Conservation (phyloP, 1,140 invertebrate species). For the Amphibalanus amphitrite region DNA sequence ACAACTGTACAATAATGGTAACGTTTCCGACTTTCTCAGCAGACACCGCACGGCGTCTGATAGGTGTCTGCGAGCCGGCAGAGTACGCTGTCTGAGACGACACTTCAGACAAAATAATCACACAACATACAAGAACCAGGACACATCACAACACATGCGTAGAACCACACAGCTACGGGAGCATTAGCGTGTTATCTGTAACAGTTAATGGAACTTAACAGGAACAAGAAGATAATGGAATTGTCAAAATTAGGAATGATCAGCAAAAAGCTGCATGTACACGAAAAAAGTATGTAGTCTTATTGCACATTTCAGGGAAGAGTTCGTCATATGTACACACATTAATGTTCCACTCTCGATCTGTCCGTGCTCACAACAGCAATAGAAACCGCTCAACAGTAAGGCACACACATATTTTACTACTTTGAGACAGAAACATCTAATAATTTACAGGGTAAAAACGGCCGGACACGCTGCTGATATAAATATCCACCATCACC, state of each 20-base stretch:
- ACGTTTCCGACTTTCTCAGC: neutral
- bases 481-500: constrained; percentile 1
- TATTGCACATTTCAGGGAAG: neutral
- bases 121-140: neutral
- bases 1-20: neutral
- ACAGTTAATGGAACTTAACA: neutral
- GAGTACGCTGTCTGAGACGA: neutral
- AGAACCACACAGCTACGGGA: too few relatives aligned
- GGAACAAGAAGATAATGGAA: neutral
- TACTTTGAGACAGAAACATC: neutral
- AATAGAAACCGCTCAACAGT: neutral
- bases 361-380: too few relatives aligned
- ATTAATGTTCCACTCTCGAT: neutral
- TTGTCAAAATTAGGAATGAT: too few relatives aligned
- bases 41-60: neutral
- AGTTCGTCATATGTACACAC: neutral
- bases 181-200: too few relatives aligned
- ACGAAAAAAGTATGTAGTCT: neutral
- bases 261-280: neutral
- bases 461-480: neutral
- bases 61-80: neutral
- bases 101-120: neutral
- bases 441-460: neutral
- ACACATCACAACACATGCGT: neutral
- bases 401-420: neutral